Conservation (phyloP, 2,113 vertebrate genomes). For the Leucopternis melanops region DNA sequence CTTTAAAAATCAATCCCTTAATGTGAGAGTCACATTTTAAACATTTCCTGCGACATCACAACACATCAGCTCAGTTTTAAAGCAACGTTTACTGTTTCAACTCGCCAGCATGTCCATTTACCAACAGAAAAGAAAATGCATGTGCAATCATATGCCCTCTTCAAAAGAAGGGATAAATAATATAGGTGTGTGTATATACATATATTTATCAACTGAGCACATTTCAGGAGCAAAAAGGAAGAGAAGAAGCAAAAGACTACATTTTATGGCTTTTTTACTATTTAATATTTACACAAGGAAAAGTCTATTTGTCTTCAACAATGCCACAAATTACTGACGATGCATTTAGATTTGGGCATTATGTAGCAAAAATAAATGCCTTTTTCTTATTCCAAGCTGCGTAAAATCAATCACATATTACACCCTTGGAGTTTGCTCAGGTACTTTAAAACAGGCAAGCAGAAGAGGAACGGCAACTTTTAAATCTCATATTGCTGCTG, state of each 20-base stretch:
- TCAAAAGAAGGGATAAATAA: conserved; percentile 53
- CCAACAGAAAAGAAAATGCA: conserved; percentile 42
- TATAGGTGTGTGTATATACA: neutral
- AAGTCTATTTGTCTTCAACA: neutral
- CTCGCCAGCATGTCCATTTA: neutral
- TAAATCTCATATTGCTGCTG: neutral
- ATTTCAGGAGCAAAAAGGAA: neutral
- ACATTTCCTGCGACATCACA: neutral
- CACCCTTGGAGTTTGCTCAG: neutral
- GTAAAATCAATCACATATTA: neutral
- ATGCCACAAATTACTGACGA: neutral
- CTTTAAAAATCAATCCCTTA: neutral
- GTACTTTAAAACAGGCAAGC: neutral
- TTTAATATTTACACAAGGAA: conserved; percentile 20
- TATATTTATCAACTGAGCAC: conserved; percentile 38
- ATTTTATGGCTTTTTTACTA: neutral
- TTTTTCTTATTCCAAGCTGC: neutral
- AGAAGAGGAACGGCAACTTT: neutral
- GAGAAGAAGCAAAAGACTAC: neutral
- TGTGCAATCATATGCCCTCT: conserved; percentile 16
- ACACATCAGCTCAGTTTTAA: neutral
- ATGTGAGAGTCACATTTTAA: neutral
- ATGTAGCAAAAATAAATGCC: neutral
- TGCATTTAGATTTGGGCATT: neutral
- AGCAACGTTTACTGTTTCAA: neutral